Evolutionary conservation across 1,140 invertebrate genomes (phyloP).

Genomic region (Ceratoteleas bidentatus): DNA sequence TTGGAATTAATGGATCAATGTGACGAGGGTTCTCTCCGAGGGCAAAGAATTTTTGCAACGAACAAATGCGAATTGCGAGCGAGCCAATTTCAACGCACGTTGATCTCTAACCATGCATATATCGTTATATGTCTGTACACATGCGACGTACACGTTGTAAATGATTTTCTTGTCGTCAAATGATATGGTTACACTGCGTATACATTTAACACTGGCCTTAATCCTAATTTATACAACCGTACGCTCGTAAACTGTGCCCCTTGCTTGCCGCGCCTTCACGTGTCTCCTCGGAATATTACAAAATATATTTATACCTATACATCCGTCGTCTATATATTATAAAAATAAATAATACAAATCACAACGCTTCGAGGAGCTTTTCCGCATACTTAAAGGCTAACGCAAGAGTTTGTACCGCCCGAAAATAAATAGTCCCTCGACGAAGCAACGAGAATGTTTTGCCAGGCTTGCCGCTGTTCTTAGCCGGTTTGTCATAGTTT

Average conservation of each 20-base stretch:
- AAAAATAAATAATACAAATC: conserved; percentile 64
- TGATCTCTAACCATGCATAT: conserved; percentile 29
- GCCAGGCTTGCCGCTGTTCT: not conserved
- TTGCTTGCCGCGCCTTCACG: conserved; percentile 16
- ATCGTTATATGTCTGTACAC: conserved; percentile 43
- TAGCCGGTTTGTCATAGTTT: conserved; percentile 47
- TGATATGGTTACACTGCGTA: conserved; percentile 81
- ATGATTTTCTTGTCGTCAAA: conserved; percentile 75
- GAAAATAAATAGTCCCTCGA: conserved; percentile 49
- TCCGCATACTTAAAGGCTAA: conserved; percentile 32
- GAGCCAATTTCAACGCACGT: conserved; percentile 34
- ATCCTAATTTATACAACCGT: conserved; percentile 80
- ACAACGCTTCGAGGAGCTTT: conserved; percentile 44
- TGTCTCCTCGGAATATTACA: conserved; percentile 30
- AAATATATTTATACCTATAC: conserved; percentile 60
- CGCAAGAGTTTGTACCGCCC: conserved; percentile 17
- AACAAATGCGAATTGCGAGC: too few relatives aligned
- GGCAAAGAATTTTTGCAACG: too few relatives aligned
- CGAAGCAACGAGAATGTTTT: conserved; percentile 36
- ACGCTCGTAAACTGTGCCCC: conserved; percentile 67
- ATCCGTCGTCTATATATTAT: conserved; percentile 50
- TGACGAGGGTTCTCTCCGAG: too few relatives aligned
- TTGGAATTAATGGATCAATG: too few relatives aligned
- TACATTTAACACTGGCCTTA: conserved; percentile 82
- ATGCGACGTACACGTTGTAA: conserved; percentile 63